Evolutionary conservation across 2,797 vertebrate genomes (phyloP), one percentile per base, ranked within the genome.

Genomic region (Chelon auratus): DNA sequence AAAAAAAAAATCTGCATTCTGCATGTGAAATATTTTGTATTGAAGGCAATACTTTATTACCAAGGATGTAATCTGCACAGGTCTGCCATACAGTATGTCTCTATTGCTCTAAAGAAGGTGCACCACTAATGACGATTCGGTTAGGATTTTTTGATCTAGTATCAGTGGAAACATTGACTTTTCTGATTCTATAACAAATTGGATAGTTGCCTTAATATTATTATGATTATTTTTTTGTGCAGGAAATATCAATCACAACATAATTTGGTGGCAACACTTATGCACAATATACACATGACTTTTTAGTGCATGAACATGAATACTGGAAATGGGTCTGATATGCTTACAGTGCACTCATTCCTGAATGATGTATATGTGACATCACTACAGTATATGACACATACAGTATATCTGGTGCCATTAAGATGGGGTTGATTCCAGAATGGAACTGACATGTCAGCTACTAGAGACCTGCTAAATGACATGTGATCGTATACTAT

Each of bases 241-340:
- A 57, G 50, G 80, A 24, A 40, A 66, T 53, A 80, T 54, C 62
- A 87, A 61, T 86, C 84, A 58, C 78, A 56, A 72, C 68, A 77
- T 62, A 47, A 58, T 59, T 83, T 68, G 73, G 77, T 76, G 62
- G 40, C 77, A 77, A 91, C 66, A 89, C 73, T 74, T 81, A 83
- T 70, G 77, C 80, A 87, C 77, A 84, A 81, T 87, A 90, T 86
- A 87, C 68, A 85, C 72, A 83, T 77, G 67, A 72, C 75, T 39
- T 69, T 37, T 75, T 78, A 78, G 89, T 85, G 90, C 88, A 95
- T 94, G 93, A 84, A 83, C 70, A 95, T 94, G 91, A 81, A 89
- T 76, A 90, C 68, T 88, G 77, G 65, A 83, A 87, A 95, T 95
- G 94, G 89, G 81, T 90, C 81, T 89, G 90, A 87, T 88, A 84